Base-by-base conservation (phyloP, 2,888 invertebrate genomes). In the Azorinus chamasolen region DNA sequence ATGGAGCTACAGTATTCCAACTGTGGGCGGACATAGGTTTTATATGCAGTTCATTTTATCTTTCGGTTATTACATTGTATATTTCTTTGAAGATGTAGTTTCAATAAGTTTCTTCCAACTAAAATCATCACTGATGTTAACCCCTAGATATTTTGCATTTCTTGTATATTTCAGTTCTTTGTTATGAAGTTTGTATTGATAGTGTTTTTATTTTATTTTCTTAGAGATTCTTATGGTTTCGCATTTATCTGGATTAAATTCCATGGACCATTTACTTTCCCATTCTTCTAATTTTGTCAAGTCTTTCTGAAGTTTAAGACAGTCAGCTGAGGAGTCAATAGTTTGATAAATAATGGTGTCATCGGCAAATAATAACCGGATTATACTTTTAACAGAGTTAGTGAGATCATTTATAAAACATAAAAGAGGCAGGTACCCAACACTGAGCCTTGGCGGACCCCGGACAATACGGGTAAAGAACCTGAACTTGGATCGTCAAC, bases 1-100 rank as follows among this genome's bases (percentile, higher is more conserved):
- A 41, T 37, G 22, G n/a, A n/a, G n/a, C n/a, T n/a, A 24, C 63
- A 64, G 27, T 54, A 54, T 27, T 64, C 63, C 1, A 54, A 27
- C 41, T 64, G 45, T 39, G 63, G 54, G 10, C 63, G 41, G 6
- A 64, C 43, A 64, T 64, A 54, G 10, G 54, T 64, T n/a, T 32
- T n/a, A 53, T 64, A 45, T 3, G 45, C 54, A 43, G 43, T 10
- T 53, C 14, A 18, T 64, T 64, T 64, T 16, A 64, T n/a, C 20
- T 64, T 53, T 22, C 32, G 25, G 20, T 64, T 43, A 18, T 64
- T 53, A 14, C 45, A 53, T 24, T 45, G 14, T 1, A 64, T 22
- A 20, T 64, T 64, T 20, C 63, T 54, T 32, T 53, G 37, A 20
- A 53, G 45, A 20, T 3, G 39, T 25, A 8, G 1, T 63, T 6